Base-by-base conservation (phyloP, 2,888 invertebrate genomes). In the Eugnorisma glareosa region DNA sequence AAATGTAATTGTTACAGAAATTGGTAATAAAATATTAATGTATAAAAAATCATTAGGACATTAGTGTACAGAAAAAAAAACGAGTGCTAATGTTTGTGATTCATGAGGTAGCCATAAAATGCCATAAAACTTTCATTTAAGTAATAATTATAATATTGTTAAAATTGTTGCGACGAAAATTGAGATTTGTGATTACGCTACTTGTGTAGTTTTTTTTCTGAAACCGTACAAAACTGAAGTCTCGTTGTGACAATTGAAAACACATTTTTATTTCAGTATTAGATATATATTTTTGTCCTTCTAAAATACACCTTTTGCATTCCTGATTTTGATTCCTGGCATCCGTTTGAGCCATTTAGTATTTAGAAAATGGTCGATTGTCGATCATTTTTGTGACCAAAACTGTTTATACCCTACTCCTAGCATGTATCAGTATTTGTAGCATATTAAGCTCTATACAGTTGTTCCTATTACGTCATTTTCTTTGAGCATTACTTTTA, bases 71-170 rank as follows among this genome's bases (percentile, higher is more conserved):
- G 92, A 91, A 90, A 91, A 90, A 86, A 89, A 89, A 90, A 81
- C 75, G 93, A 93, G 94, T 94, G 94, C 94, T 95, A 94, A 94
- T 91, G 91, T 91, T 93, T 94, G 94, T 95, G 95, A 95, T 95
- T 94, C 95, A 94, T 95, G 96, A 95, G 96, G 96, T 96, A 96
- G 96, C 96, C 96, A 96, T 96, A 94, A 91, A 93, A 96, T 96
- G 96, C 96, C 96, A 96, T 96, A 96, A 92, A 90, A 85, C 87
- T 86, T 83, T 91, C 88, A 89, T 89, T 82, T 90, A 90, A 89
- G 90, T 91, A 85, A 87, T 89, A 83, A 83, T 83, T 79, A 86
- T 89, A 89, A 88, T 64, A 64, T 79, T 77, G 79, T 83, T 84
- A 37, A 57, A 83, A 68, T 82, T 43, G 45, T 81, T 67, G 28